Evolutionary conservation across 2,113 vertebrate species (phyloP).

Genomic region (Bufo gargarizans): DNA sequence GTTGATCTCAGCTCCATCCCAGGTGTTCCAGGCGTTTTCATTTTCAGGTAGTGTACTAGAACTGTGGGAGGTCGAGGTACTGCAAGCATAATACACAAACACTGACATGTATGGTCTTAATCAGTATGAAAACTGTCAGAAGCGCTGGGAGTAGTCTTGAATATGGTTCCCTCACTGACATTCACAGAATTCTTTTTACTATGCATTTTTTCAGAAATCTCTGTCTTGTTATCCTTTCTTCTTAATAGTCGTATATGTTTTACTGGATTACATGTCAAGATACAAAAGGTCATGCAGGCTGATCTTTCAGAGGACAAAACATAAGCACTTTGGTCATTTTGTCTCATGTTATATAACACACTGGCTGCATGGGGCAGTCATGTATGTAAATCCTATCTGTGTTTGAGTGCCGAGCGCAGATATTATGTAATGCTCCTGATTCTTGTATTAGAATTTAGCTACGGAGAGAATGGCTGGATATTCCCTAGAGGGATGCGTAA

Average conservation of each 20-base stretch:
- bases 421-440: slow-evolving; percentile 42
- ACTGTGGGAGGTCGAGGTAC: neutral
- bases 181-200: neutral
- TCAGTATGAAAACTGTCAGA: neutral
- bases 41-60: neutral
- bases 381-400: slow-evolving; percentile 42
- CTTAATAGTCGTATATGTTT: neutral
- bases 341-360: slow-evolving; percentile 14
- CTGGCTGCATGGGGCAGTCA: neutral
- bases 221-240: neutral
- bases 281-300: neutral
- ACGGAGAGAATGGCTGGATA: neutral
- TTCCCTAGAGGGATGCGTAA: neutral
- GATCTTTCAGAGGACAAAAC: slow-evolving; percentile 17
- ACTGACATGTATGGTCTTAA: too few species aligned
- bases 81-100: neutral
- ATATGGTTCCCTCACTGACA: neutral
- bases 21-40: too few species aligned
- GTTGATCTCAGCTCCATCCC: too few species aligned
- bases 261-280: neutral
- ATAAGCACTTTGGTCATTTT: slow-evolving; percentile 21
- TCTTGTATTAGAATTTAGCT: neutral
- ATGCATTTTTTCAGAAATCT: neutral
- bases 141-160: neutral
- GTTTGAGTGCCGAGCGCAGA: slow-evolving; percentile 14